Evolutionary conservation across 2,113 vertebrate species (phyloP), one percentile per base, ranked within the genome.

Genomic region (Hepsetus odoe): DNA sequence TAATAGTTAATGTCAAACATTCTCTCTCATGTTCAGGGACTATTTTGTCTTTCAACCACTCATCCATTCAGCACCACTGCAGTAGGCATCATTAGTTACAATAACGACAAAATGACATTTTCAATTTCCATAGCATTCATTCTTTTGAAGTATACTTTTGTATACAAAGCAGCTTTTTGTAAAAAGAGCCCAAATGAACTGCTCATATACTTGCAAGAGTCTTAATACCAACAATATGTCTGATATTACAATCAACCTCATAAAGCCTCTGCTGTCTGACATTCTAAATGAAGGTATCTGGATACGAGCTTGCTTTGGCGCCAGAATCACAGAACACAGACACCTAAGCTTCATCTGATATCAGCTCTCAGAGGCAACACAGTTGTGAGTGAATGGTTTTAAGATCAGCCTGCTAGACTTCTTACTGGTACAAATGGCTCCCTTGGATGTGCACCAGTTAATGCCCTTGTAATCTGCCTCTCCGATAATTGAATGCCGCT

Each of bases 401-500:
- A 42, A 74, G 69, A 80, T 74, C 74, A 20, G 40, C 79, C 76
- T 81, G 30, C 67, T 74, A 5, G 35, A 75, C 59, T 49, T 83
- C 77, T 46, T 79, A 79, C 67, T 72, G 72, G 81, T 72, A 80
- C 77, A 76, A 76, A 83, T 62, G 69, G 40, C 68, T 59, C 53
- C 26, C 18, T 58, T 68, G 51, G 58, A 67, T 68, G 24, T 67
- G 58, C 35, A 46, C 22, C 42, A 32, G 53, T 62, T 65, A 87
- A 79, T 82, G 53, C 38, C 64, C 16, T 59, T 86, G 44, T 80
- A 80, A 86, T 84, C 82, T 81, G 71, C 77, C 75, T 83, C 74
- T 80, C 55, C 66, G 24, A 72, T 78, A 79, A 88, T 80, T 84
- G 76, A 78, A 84, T 85, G 83, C 86, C 24, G 24, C 71, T 88